Conservation (phyloP, 2,888 invertebrate species). For the Diadegma fenestrale region DNA sequence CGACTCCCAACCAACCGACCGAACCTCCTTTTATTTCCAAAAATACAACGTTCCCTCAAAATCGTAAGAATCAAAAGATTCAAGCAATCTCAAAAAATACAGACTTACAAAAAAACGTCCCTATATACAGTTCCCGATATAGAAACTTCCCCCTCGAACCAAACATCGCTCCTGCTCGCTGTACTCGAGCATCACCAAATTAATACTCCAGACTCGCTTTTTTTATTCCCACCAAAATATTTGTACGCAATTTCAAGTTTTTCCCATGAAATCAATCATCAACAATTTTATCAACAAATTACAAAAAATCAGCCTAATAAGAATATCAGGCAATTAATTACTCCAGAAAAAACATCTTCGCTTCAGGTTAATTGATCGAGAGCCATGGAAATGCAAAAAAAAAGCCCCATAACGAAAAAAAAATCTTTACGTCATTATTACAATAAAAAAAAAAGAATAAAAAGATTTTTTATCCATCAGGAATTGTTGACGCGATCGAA, state of each 20-base stretch:
- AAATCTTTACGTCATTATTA: no score
- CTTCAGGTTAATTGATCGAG: no score
- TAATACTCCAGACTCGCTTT: background rate
- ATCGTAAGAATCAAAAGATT: slow-evolving; percentile 20
- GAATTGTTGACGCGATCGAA: background rate
- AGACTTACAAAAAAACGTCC: slow-evolving; percentile 3
- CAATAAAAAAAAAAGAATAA: no score
- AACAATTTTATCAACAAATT: background rate
- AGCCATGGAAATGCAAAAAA: no score
- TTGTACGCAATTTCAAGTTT: background rate
- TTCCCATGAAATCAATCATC: background rate
- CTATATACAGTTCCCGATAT: slow-evolving; percentile 51
- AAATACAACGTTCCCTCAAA: slow-evolving; percentile 28
- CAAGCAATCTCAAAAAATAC: slow-evolving; percentile 1
- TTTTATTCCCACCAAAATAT: background rate
- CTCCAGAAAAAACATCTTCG: background rate
- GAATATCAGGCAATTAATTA: background rate
- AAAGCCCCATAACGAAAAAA: no score
- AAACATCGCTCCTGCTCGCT: slow-evolving; percentile 24
- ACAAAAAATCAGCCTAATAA: no score
- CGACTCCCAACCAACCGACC: background rate
- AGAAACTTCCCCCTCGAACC: slow-evolving; percentile 36
- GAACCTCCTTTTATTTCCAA: background rate
- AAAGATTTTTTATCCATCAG: no score
- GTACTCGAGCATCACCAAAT: slow-evolving; percentile 7